These are phyloP conservation scores for Oceanites oceanicus DNA, from an alignment of 2,113 vertebrate species.

Conservation along the genomic window DNA sequence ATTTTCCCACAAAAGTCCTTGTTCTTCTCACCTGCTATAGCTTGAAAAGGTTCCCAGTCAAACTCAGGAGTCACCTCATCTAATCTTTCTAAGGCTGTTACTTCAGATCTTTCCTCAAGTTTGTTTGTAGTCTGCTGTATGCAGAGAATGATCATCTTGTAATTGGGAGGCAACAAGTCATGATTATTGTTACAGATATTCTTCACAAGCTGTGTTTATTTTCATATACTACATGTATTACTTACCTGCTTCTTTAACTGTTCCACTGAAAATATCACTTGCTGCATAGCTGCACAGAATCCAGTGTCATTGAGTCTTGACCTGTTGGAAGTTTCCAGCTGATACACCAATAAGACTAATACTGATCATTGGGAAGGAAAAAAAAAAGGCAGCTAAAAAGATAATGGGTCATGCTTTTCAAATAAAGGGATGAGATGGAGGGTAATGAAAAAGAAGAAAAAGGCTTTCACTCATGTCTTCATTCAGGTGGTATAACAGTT, in stretches of 20 bases:
- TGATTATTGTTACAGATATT: not conserved
- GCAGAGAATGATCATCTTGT: not conserved
- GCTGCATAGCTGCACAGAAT: not conserved
- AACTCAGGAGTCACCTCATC: not conserved
- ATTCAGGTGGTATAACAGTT: not conserved
- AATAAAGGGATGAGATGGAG: not conserved
- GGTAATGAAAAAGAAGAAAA: not conserved
- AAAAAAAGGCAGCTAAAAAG: not conserved
- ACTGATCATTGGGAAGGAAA: not conserved
- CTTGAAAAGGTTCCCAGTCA: not conserved
- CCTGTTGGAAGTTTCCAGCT: not conserved
- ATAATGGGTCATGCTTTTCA: not conserved
- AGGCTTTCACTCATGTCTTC: not conserved
- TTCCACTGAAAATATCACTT: not conserved
- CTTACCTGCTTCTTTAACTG: not conserved
- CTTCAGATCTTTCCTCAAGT: not conserved
- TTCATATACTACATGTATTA: not conserved
- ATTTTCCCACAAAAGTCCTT: not conserved
- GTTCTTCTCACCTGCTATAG: not conserved
- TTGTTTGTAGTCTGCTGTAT: not conserved
- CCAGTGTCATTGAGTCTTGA: not conserved
- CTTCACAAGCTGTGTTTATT: not conserved
- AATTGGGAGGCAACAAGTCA: not conserved
- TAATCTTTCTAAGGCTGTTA: not conserved
- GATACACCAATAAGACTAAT: not conserved